Base-by-base conservation (phyloP, 2,888 invertebrate species). In the Chymomyza caudatula region DNA sequence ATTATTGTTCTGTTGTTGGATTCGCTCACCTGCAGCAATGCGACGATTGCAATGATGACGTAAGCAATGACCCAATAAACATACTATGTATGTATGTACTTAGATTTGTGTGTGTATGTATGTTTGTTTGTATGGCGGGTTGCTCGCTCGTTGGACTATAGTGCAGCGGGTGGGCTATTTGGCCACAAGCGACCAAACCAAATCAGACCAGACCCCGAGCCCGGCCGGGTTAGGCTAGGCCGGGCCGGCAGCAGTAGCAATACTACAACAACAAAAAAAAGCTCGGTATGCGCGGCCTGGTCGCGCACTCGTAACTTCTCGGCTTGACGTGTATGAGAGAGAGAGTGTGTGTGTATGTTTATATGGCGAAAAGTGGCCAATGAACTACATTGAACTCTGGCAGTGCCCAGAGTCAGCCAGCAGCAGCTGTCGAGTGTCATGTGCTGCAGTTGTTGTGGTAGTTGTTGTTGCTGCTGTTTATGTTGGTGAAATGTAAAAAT, bases 371-470 rank as follows among this genome's bases (percentile, higher is more conserved):
- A 86, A 83, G 83, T 86, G 82, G 85, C 85, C 82, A 86, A 83
- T 83, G 87, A 83, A 83, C 83, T 86, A 85, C 83, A 83, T 83
- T 83, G 83, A 83, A 86, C 83, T 83, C 77, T 85, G 82, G 78
- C 77, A 66, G 68, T 47, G 67, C 51, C 64, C 60, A 61, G 60
- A 29, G 29, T 29, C 63, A 65, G 71, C 71, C 71, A 65, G 65
- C 58, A 61, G 65, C 76, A 73, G 79, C 85, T 85, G 78, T 85
- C 70, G 55, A 74, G 20, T 70, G 67, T 85, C 84, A 83, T 79
- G 63, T 83, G 77, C 77, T 75, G 47, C 58, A 47, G 6, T 51
- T 44, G 60, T 25, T 37, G 8, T 15, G 19, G 5, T 61, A 60
- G 56, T 57, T 60, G 19, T 29, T 53, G 37, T 69, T 69, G 54